phyloP scores from a whole-genome alignment of 2,113 vertebrate species.

The Pteronura brasiliensis region DNA sequence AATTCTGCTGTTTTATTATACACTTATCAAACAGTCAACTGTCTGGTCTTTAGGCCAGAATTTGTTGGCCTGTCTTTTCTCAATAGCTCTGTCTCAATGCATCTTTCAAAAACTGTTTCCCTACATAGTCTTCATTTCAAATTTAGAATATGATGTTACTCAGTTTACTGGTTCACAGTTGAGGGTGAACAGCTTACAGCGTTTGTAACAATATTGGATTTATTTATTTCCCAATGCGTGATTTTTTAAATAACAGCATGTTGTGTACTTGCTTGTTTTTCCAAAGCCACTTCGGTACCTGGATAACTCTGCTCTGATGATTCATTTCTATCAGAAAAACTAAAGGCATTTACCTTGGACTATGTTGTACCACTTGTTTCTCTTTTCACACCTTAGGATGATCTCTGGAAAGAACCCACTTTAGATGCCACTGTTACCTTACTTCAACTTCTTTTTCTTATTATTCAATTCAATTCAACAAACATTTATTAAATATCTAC shows the following conservation, averaged over 20 bases:
- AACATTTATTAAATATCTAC: neutral
- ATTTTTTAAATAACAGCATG: slow-evolving; percentile 56
- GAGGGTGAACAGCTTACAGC: slow-evolving; percentile 28
- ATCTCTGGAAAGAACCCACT: neutral
- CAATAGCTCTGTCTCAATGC: slow-evolving; percentile 34
- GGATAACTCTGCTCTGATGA: slow-evolving; percentile 3
- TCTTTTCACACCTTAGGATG: neutral
- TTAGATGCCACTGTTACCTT: neutral
- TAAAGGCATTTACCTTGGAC: neutral
- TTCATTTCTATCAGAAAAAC: neutral
- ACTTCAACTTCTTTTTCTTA: neutral
- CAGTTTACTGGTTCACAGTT: slow-evolving; percentile 8
- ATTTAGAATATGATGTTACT: slow-evolving; percentile 38
- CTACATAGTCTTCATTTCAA: slow-evolving; percentile 40
- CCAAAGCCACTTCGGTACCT: neutral
- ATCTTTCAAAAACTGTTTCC: slow-evolving; percentile 43
- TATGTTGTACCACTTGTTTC: neutral
- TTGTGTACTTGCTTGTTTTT: slow-evolving; percentile 49
- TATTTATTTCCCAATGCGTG: slow-evolving; percentile 50
- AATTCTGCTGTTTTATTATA: slow-evolving; percentile 36
- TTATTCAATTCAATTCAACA: neutral
- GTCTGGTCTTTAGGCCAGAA: slow-evolving; percentile 36
- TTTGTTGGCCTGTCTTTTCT: slow-evolving; percentile 18
- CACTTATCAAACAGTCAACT: slow-evolving; percentile 33
- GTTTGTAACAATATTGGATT: slow-evolving; percentile 44